Conservation (phyloP, 2,797 vertebrate species). For the Gastrophryne carolinensis region DNA sequence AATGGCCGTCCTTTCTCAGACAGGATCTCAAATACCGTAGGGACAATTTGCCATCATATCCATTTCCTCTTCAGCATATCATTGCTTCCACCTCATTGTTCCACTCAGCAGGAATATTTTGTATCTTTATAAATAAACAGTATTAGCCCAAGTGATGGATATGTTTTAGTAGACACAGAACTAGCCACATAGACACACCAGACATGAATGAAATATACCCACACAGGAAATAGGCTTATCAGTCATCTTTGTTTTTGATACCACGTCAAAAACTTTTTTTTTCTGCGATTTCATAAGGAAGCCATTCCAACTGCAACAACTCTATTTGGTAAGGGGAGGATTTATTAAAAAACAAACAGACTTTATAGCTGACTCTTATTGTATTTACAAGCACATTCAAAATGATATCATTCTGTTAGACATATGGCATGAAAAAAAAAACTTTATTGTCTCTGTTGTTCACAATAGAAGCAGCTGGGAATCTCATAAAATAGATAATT, state of each 20-base stretch:
- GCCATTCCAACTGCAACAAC: neutral
- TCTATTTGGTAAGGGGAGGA: slow-evolving; percentile 15
- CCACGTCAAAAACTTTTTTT: slow-evolving; percentile 8
- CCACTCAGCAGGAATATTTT: slow-evolving; percentile 45
- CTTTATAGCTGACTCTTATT: slow-evolving; percentile 47
- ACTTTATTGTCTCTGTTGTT: slow-evolving; percentile 38
- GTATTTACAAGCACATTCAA: slow-evolving; percentile 50
- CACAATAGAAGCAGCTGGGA: slow-evolving; percentile 43
- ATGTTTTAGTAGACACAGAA: slow-evolving; percentile 32
- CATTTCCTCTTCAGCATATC: slow-evolving; percentile 46
- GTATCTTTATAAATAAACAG: slow-evolving; percentile 51
- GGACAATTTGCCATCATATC: slow-evolving; percentile 45
- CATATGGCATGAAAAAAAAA: slow-evolving; percentile 40
- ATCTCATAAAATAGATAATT: slow-evolving; percentile 23
- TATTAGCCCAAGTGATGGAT: slow-evolving; percentile 46
- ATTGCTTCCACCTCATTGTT: slow-evolving; percentile 50
- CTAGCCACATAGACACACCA: slow-evolving; percentile 12
- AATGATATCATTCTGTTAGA: slow-evolving; percentile 47
- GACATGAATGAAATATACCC: slow-evolving; percentile 33
- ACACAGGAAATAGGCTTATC: slow-evolving; percentile 18
- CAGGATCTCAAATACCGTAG: slow-evolving; percentile 39
- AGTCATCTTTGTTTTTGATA: slow-evolving; percentile 35
- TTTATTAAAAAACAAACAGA: slow-evolving; percentile 40
- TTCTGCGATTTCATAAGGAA: slow-evolving; percentile 21
- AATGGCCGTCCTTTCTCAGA: slow-evolving; percentile 13